Evolutionary conservation across 2,797 vertebrate genomes (phyloP), one percentile per base, ranked within the genome.

Genomic region (Galaxias olidus): DNA sequence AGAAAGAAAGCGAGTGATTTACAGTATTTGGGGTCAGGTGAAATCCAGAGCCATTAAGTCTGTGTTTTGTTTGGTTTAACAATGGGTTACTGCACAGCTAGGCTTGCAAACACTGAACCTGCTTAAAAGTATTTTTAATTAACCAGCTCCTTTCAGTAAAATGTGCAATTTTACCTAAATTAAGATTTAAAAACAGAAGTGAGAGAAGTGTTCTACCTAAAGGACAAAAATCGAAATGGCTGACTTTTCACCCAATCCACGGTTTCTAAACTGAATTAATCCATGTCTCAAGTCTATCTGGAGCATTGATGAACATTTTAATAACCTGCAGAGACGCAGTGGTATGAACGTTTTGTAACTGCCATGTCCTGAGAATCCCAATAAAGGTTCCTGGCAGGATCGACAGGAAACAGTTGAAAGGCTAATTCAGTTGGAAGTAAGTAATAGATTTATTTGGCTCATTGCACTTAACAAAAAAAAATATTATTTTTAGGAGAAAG

Each of bases 361-460:
- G 19, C 17, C 51, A 58, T 45, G 58, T 52, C 52, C n/a, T n/a
- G n/a, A 68, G 65, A 71, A 73, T 68, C 53, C 18, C 10, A 62
- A 51, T 70, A 18, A 77, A 68, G 52, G 40, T 20, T 66, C 47
- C 64, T 65, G 52, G 59, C 59, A 58, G 54, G 51, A 60, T 2
- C 20, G 30, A 18, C 13, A 57, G 52, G 43, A 71, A 58, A 68
- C 59, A 57, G 63, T 68, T 70, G 61, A 68, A 45, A 74, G 19
- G 15, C 8, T 74, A 66, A 68, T 83, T 71, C 72, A 69, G 61
- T 77, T 75, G 69, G 49, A 65, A 61, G 62, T 64, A 45, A 61
- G 65, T 74, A 77, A 71, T 62, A 62, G 60, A 66, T 73, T 76
- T 73, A 71, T 86, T 86, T 77, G 83, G 82, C 74, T 90, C 76